Evolutionary conservation across 2,797 vertebrate genomes (phyloP).

Genomic region (Bucorvus abyssinicus): DNA sequence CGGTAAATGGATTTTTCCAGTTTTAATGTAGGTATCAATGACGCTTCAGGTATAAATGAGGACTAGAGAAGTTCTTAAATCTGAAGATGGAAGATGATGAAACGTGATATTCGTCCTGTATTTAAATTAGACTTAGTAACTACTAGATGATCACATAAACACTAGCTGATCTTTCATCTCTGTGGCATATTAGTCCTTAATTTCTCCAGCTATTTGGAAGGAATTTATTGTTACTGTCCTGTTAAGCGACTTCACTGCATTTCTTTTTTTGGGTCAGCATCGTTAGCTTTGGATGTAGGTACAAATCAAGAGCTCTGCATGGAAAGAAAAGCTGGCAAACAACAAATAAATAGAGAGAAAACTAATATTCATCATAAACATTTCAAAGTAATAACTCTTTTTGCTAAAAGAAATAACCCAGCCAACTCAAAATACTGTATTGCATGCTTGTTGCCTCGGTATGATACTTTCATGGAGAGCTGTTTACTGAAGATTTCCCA

Average conservation of each 20-base stretch:
- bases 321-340: slow-evolving; percentile 44
- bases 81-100: slow-evolving; percentile 54
- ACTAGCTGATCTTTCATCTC: slow-evolving; percentile 14
- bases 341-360: slow-evolving; percentile 45
- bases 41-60: slow-evolving; percentile 62
- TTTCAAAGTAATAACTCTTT: slow-evolving; percentile 40
- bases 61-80: slow-evolving; percentile 50
- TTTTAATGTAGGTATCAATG: slow-evolving; percentile 46
- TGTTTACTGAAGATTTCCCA: slow-evolving; percentile 32
- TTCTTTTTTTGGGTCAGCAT: slow-evolving; percentile 15
- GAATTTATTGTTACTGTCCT: slow-evolving; percentile 51
- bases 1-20: slow-evolving; percentile 19
- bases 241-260: neutral
- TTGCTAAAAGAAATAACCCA: slow-evolving; percentile 18
- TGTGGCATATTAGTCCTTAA: slow-evolving; percentile 44
- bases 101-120: slow-evolving; percentile 17
- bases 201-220: slow-evolving; percentile 48
- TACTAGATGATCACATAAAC: slow-evolving; percentile 11
- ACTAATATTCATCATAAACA: neutral
- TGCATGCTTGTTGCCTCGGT: neutral
- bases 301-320: slow-evolving; percentile 33
- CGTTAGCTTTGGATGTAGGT: neutral
- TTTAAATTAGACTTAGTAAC: slow-evolving; percentile 56
- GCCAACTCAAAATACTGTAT: neutral
- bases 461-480: neutral